A percentile compares a stretch with the other conserved stretches of the same genome.
phyloP scores from a whole-genome alignment of 2,797 vertebrate genomes.

The Mus minutoides region DNA sequence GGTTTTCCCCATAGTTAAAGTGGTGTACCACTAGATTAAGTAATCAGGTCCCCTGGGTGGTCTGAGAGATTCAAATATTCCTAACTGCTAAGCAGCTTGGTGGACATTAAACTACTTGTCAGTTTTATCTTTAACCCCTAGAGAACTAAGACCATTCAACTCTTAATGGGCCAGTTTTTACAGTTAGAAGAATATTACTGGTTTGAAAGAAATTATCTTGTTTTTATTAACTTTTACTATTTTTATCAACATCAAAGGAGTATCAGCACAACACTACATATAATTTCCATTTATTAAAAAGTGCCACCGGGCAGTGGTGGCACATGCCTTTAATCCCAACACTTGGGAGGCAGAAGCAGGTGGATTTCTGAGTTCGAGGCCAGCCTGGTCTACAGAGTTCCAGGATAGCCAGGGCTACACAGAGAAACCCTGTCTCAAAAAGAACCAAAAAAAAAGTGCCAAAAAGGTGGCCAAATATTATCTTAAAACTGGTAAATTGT shows the following conservation, averaged over 20 bases:
- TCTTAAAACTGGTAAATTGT: slow-evolving; percentile 15
- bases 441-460: slow-evolving; percentile 16
- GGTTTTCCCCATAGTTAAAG: not conserved
- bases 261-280: not conserved
- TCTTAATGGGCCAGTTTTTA: slow-evolving; percentile 26
- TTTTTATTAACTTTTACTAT: not conserved
- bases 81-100: not conserved
- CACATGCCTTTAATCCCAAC: too few species aligned
- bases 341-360: too few species aligned
- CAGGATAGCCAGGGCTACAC: too few species aligned
- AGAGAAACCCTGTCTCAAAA: too few species aligned
- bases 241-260: slow-evolving; percentile 26
- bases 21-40: not conserved
- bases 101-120: not conserved
- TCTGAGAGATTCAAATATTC: not conserved
- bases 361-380: too few species aligned
- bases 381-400: too few species aligned
- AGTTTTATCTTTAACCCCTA: not conserved
- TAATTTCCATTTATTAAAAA: slow-evolving; percentile 58
- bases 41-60: not conserved
- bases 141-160: not conserved
- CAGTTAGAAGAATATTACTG: slow-evolving; percentile 36
- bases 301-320: too few species aligned
- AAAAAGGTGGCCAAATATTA: not conserved
- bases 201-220: slow-evolving; percentile 45